These are phyloP conservation scores for Heloderma charlesbogerti DNA, from an alignment of 2,113 vertebrate species.

Conservation along the genomic window DNA sequence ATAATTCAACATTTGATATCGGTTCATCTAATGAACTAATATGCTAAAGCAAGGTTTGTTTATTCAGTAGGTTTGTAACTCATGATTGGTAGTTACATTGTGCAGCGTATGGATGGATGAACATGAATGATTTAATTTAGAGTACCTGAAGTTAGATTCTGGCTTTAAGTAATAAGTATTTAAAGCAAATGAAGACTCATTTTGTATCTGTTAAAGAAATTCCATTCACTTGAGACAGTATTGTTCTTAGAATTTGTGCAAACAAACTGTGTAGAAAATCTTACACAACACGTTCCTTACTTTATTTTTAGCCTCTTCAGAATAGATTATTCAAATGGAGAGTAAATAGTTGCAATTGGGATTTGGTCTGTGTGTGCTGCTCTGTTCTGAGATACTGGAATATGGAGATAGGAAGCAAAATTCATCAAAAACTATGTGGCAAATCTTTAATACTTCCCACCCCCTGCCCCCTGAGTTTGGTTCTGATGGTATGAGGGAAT, in stretches of 20 bases:
- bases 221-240: not conserved
- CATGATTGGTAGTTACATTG: not conserved
- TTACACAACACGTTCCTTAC: not conserved
- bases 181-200: slow-evolving; percentile 16
- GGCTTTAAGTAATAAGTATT: slow-evolving; percentile 7
- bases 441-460: not conserved
- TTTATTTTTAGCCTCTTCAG: slow-evolving; percentile 5
- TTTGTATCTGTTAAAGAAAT: slow-evolving; percentile 6
- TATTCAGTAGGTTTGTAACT: slow-evolving; percentile 17
- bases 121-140: slow-evolving; percentile 7
- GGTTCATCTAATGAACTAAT: slow-evolving; percentile 19
- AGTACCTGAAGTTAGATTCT: slow-evolving; percentile 2
- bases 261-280: not conserved
- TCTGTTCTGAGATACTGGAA: not conserved
- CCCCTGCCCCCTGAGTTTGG: not conserved
- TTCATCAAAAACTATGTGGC: not conserved
- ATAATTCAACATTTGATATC: slow-evolving; percentile 1
- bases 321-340: not conserved
- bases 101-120: not conserved
- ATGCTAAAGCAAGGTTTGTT: not conserved
- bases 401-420: not conserved
- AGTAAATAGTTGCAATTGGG: not conserved
- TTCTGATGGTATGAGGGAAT: not conserved
- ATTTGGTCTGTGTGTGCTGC: not conserved
- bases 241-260: slow-evolving; percentile 6